These are phyloP conservation scores for Antigone vipio DNA, from an alignment of 2,113 vertebrate species.

Conservation along the genomic window DNA sequence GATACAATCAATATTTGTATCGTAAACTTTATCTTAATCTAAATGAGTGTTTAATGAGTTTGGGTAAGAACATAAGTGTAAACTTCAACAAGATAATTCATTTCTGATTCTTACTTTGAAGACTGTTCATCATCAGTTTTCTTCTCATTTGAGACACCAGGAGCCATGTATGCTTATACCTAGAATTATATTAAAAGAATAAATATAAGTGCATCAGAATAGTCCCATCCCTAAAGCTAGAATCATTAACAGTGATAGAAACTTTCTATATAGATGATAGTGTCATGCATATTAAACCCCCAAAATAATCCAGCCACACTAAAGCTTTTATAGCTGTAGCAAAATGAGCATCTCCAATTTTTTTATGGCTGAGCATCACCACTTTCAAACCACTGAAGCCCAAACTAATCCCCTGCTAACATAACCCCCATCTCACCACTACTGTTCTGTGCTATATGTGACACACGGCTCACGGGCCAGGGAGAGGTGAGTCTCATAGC, in stretches of 20 bases:
- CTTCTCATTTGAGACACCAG: conserved; percentile 6
- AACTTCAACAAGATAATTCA: not conserved
- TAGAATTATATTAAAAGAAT: not conserved
- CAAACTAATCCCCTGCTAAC: not conserved
- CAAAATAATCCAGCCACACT: not conserved
- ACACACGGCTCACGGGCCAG: rapidly evolving
- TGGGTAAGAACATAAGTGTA: not conserved
- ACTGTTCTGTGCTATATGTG: not conserved
- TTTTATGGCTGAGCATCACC: not conserved
- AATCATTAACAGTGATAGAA: not conserved
- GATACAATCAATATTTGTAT: not conserved
- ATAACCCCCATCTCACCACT: not conserved
- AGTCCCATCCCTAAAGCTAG: not conserved
- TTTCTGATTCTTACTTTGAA: conserved; percentile 61
- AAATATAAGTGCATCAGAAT: not conserved
- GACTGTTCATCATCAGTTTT: not conserved
- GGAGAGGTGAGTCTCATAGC: not conserved
- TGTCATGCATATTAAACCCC: not conserved
- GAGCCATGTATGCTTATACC: conserved; percentile 47
- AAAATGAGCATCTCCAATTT: not conserved
- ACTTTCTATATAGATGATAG: not conserved
- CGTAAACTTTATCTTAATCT: not conserved
- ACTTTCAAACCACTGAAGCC: not conserved
- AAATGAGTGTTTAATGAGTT: not conserved
- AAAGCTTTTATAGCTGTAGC: not conserved